Percentiles rank a stretch among this genome's conserved stretches.
Conservation (phyloP, 2,888 invertebrate species). For the Athetis lepigone region DNA sequence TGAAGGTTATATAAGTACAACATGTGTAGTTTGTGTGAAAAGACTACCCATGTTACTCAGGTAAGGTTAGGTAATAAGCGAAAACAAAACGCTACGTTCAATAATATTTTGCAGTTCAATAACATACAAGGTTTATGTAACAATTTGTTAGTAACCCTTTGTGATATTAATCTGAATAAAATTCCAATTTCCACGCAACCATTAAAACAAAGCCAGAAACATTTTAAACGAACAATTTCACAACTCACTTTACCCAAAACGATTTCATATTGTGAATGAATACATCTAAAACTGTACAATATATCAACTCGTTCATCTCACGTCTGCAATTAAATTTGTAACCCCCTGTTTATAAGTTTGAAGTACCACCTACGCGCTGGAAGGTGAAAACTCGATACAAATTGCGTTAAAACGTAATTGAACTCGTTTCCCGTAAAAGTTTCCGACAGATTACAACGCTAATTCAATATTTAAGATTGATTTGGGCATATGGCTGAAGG, state of each 20-base stretch:
- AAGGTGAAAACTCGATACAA: slow-evolving; percentile 89
- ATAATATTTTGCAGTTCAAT: no score
- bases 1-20: neutral
- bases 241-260: slow-evolving; percentile 27
- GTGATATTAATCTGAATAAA: neutral
- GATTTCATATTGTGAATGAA: slow-evolving; percentile 20
- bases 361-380: slow-evolving; percentile 74
- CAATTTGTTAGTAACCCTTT: neutral
- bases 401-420: slow-evolving; percentile 90
- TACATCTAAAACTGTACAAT: slow-evolving; percentile 59
- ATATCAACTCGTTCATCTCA: slow-evolving; percentile 72
- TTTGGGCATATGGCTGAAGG: slow-evolving; percentile 87
- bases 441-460: slow-evolving; percentile 88
- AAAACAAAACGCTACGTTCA: no score
- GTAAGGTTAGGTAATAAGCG: neutral
- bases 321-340: slow-evolving; percentile 81
- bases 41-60: neutral
- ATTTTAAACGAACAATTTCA: slow-evolving; percentile 36
- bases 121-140: no score
- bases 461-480: slow-evolving; percentile 91
- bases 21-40: neutral
- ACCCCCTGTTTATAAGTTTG: slow-evolving; percentile 77
- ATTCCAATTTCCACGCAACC: neutral
- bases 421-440: slow-evolving; percentile 89
- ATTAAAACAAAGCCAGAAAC: slow-evolving; percentile 13